These are phyloP conservation scores for Bombus waltoni DNA, from an alignment of 1,140 invertebrate genomes.

Conservation along the genomic window DNA sequence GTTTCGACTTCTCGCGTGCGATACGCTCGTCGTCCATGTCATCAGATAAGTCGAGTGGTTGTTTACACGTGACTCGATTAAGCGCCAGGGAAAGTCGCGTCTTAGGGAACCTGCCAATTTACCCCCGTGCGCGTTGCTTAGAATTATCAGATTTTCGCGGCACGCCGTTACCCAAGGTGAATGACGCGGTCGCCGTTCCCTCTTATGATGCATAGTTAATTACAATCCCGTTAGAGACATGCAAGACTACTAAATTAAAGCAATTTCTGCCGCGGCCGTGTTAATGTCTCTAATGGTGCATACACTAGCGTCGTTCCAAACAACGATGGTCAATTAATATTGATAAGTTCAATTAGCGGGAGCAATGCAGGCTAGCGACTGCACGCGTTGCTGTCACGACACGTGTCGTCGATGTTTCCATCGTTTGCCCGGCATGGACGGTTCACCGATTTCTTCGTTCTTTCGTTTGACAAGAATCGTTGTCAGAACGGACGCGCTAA, in stretches of 20 bases:
- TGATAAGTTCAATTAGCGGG: not conserved
- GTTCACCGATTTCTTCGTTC: not conserved
- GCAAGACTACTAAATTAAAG: not conserved
- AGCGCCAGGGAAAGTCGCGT: slow-evolving; percentile 31
- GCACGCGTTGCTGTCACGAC: not conserved
- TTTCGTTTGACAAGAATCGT: not conserved
- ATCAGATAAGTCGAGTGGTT: slow-evolving; percentile 22
- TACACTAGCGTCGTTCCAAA: not conserved
- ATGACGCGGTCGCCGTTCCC: not conserved
- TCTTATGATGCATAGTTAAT: slow-evolving; percentile 6
- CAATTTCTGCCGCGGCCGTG: not conserved
- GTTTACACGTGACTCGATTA: slow-evolving; percentile 52
- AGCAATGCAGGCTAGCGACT: not conserved
- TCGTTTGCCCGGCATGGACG: not conserved
- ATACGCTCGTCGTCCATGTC: not conserved
- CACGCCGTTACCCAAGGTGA: not conserved
- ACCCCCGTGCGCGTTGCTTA: not conserved
- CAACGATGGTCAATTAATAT: slow-evolving; percentile 19
- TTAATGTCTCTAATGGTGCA: not conserved
- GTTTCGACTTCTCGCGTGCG: slow-evolving; percentile 27
- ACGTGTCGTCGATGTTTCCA: not conserved
- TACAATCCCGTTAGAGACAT: not conserved
- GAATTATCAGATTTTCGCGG: slow-evolving; percentile 13
- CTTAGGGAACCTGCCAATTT: slow-evolving; percentile 35
- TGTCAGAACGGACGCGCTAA: not conserved